Base-by-base conservation (phyloP, 2,113 vertebrate species). In the Casuarius casuarius region DNA sequence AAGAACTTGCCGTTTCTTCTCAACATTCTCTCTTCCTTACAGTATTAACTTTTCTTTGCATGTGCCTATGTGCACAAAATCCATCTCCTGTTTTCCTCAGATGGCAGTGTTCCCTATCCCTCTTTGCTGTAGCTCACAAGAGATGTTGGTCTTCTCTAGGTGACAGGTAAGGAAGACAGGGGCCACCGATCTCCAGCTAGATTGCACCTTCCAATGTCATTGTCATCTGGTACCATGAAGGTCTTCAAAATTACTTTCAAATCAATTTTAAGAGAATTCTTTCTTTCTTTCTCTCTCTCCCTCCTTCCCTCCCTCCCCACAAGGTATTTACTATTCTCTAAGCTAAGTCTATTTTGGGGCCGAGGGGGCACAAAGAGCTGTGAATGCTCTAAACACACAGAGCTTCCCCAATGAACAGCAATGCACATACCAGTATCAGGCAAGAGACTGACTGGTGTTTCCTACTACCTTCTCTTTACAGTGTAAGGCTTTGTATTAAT, bases 121-220 rank as follows among this genome's bases (percentile, higher is more conserved):
- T 73, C 10, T 72, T 13, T 29, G 33, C 62, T 40, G 46, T 5
- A 5, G 1, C 23, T 82, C 71, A 13, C 81, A 79, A 38, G 28
- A 52, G 20, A 9, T 0, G 0, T 6, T 28, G 6, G 2, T 35
- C 42, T 51, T 2, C 13, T 61, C 28, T n/a, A 82, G 14, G 44
- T 21, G 58, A 35, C 15, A 65, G 63, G 6, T 20, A 29, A 54
- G 42, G 33, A 15, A 17, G 10, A 38, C 0, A 7, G 9, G 28
- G 19, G 38, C 25, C 9, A 9, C 14, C 10, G 1, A 3, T 12
- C 4, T 73, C 56, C 42, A 91, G 33, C 8, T 3, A 11, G 16
- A 59, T 23, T 59, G 68, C 46, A n/a, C 21, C 63, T 61, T 17
- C 22, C n/a, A 46, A 56, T 26, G 21, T 33, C 74, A 9, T 1